Evolutionary conservation across 1,140 invertebrate species (phyloP).

Genomic region (Zaprionus vittiger): DNA sequence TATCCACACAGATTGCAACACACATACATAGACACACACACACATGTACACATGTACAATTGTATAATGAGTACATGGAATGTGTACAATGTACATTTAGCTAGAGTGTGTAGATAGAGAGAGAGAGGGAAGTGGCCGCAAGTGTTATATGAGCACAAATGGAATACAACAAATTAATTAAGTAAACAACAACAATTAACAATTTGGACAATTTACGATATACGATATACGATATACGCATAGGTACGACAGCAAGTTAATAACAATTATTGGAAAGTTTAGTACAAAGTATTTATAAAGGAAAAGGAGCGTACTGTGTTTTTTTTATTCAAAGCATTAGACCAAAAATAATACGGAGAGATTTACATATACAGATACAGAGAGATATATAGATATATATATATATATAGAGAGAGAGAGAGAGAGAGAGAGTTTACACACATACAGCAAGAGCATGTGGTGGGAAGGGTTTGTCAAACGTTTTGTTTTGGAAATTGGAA

Average conservation of each 20-base stretch:
- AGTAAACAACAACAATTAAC: slow-evolving; percentile 64
- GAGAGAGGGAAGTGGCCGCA: slow-evolving; percentile 12
- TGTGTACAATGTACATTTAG: not conserved
- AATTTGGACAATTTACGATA: slow-evolving; percentile 51
- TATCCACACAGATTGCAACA: not conserved
- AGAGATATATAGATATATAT: slow-evolving; percentile 25
- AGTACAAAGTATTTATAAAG: slow-evolving; percentile 42
- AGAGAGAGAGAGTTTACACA: slow-evolving; percentile 38
- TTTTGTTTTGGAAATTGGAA: slow-evolving; percentile 55
- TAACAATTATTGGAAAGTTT: slow-evolving; percentile 68
- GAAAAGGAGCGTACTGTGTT: slow-evolving; percentile 65
- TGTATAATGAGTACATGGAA: not conserved
- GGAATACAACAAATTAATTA: slow-evolving; percentile 44
- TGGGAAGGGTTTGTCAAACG: slow-evolving; percentile 41
- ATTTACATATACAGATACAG: slow-evolving; percentile 40
- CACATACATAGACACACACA: not conserved
- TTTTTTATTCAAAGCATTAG: slow-evolving; percentile 39
- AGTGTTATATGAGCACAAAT: slow-evolving; percentile 42
- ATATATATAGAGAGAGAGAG: slow-evolving; percentile 20
- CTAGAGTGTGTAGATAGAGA: not conserved
- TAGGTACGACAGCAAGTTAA: slow-evolving; percentile 76
- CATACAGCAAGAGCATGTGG: slow-evolving; percentile 53
- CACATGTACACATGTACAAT: slow-evolving; percentile 14
- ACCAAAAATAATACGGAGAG: slow-evolving; percentile 44
- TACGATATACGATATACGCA: slow-evolving; percentile 47